Percentiles rank a stretch among this genome's conserved stretches.
These are phyloP conservation scores for Metopia argyrocephala DNA, from an alignment of 2,888 invertebrate species.

Conservation along the genomic window DNA sequence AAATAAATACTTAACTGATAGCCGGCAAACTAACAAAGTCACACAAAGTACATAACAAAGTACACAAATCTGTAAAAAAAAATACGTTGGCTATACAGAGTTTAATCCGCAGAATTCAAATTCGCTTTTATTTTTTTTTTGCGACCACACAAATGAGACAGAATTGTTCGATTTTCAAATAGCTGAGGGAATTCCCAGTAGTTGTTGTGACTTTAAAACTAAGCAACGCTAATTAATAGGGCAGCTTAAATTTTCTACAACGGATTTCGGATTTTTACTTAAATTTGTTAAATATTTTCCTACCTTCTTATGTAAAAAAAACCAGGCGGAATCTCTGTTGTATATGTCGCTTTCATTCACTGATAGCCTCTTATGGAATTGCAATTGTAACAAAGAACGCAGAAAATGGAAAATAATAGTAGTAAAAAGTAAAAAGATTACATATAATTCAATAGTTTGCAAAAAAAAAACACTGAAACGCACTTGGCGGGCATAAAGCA, in stretches of 20 bases:
- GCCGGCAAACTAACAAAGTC: too few species aligned
- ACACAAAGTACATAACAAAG: too few species aligned
- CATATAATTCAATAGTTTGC: slow-evolving; percentile 27
- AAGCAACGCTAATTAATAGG: too few species aligned
- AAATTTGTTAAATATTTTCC: neutral
- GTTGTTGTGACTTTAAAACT: too few species aligned
- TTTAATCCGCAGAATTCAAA: too few species aligned
- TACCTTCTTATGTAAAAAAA: slow-evolving; percentile 1
- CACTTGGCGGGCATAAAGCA: neutral
- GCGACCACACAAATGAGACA: too few species aligned
- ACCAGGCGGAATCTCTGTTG: neutral
- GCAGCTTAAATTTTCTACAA: neutral
- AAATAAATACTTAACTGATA: too few species aligned
- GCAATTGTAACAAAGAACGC: slow-evolving; percentile 7
- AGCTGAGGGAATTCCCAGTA: too few species aligned
- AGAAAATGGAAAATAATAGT: slow-evolving; percentile 1
- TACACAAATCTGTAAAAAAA: too few species aligned
- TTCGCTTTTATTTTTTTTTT: too few species aligned
- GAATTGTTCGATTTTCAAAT: too few species aligned
- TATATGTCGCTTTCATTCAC: neutral
- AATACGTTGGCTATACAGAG: too few species aligned
- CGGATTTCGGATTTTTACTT: neutral
- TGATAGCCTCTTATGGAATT: neutral
- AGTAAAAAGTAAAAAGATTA: neutral
- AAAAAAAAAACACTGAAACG: neutral